These are phyloP conservation scores for Pseudomugil tenellus DNA, from an alignment of 2,797 vertebrate species.

Conservation along the genomic window DNA sequence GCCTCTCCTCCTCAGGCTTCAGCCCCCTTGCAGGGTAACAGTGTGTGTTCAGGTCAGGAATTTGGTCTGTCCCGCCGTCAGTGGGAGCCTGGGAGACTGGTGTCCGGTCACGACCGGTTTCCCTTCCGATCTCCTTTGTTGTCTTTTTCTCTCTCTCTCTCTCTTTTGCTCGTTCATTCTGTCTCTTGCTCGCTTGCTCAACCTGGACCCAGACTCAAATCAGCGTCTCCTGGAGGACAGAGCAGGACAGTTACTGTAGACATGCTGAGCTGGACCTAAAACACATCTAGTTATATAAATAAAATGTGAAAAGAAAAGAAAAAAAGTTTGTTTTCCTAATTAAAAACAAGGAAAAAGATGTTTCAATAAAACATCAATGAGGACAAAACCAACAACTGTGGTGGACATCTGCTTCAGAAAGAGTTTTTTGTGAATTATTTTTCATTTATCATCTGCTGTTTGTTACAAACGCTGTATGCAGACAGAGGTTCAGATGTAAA, in stretches of 20 bases:
- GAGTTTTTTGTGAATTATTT: too few species aligned
- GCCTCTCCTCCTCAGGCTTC: constrained; percentile 41
- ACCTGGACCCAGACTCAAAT: constrained; percentile 66
- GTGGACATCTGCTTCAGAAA: neutral
- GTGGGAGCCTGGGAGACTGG: constrained; percentile 63
- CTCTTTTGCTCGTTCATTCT: constrained; percentile 38
- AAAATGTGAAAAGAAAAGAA: neutral
- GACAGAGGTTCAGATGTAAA: too few species aligned
- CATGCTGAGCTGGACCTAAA: neutral
- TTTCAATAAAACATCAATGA: neutral
- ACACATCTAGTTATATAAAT: neutral
- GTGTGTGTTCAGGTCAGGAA: constrained; percentile 63
- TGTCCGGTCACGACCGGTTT: constrained; percentile 58
- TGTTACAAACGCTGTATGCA: too few species aligned
- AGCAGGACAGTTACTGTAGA: constrained; percentile 71
- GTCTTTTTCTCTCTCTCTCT: constrained; percentile 24
- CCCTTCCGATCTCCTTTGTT: constrained; percentile 55
- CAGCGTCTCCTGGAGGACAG: constrained; percentile 83
- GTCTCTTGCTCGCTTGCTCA: constrained; percentile 54
- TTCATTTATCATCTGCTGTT: too few species aligned
- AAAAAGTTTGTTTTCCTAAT: too few species aligned
- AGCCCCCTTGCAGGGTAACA: constrained; percentile 29
- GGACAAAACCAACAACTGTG: neutral
- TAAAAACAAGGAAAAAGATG: too few species aligned
- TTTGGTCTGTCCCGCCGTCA: constrained; percentile 64